Conservation (phyloP, 2,888 invertebrate species). For the Pantelozetes paolii region DNA sequence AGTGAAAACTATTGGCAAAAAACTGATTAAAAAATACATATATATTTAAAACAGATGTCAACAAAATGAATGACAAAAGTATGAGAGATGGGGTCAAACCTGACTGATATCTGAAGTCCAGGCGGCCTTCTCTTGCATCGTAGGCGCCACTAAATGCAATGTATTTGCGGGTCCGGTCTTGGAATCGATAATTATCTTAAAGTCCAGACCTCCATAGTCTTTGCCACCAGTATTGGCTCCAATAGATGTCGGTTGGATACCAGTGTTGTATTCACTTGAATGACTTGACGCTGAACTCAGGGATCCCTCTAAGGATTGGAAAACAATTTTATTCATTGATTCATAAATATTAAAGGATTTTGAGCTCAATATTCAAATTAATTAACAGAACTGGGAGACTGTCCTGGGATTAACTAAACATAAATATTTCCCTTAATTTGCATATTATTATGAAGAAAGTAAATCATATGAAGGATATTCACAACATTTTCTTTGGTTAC, state of each 20-base stretch:
- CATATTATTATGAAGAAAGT: no score
- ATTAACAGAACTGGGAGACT: no score
- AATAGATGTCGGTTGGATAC: conserved; percentile 43
- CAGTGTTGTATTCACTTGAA: conserved; percentile 46
- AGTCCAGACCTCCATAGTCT: conserved; percentile 58
- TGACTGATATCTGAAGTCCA: conserved; percentile 91
- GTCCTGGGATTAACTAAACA: no score
- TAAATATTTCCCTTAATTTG: no score
- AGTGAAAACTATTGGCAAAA: background rate
- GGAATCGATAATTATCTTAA: conserved; percentile 66
- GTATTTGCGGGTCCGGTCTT: conserved; percentile 64
- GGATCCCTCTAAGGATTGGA: conserved; percentile 44
- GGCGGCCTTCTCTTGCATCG: conserved; percentile 80
- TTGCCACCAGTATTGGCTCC: conserved; percentile 40
- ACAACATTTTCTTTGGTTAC: no score
- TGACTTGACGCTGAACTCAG: conserved; percentile 47
- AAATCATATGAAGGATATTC: no score
- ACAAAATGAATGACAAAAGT: background rate
- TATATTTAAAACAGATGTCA: background rate
- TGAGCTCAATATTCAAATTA: no score
- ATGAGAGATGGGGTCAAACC: conserved; percentile 51
- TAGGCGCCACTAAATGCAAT: conserved; percentile 62
- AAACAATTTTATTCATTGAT: conserved; percentile 28
- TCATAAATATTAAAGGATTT: background rate
- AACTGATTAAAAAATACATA: no score